phyloP scores from a whole-genome alignment of 2,888 invertebrate genomes.

The Agriopis marginaria region DNA sequence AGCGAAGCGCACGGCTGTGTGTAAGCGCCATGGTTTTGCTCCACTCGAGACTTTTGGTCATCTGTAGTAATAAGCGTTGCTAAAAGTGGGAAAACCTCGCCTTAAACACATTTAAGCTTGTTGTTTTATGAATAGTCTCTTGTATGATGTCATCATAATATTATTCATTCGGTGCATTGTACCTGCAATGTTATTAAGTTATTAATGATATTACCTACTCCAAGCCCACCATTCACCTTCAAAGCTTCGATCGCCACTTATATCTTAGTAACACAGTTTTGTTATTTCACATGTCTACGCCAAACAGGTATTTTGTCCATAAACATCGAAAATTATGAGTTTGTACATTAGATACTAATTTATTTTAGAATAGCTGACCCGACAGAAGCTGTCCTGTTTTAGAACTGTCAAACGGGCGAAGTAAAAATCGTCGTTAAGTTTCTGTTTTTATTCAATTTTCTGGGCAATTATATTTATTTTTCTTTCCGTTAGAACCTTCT shows the following conservation, averaged over 20 bases:
- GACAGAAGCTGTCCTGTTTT: too few relatives aligned
- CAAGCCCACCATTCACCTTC: constrained; percentile 19
- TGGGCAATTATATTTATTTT: too few relatives aligned
- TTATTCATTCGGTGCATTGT: constrained; percentile 20
- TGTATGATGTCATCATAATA: constrained; percentile 18
- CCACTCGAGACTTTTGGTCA: too few relatives aligned
- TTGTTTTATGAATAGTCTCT: constrained; percentile 5
- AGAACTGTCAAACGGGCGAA: too few relatives aligned
- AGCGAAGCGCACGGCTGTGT: too few relatives aligned
- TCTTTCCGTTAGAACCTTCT: too few relatives aligned
- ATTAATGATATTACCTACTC: constrained; percentile 9
- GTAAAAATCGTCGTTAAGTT: too few relatives aligned
- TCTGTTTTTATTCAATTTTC: too few relatives aligned
- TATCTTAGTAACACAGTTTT: constrained; percentile 1
- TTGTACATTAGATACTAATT: neutral
- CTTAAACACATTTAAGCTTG: neutral
- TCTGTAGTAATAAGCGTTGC: too few relatives aligned
- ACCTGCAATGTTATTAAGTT: constrained; percentile 8
- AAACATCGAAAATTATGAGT: constrained; percentile 2
- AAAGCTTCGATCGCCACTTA: constrained; percentile 2
- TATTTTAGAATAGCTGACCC: too few relatives aligned
- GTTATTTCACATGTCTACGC: constrained; percentile 13
- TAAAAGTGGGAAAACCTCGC: too few relatives aligned
- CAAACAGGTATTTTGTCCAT: constrained; percentile 20
- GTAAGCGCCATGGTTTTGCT: too few relatives aligned